Evolutionary conservation across 30 jellyfish, hydroid and myxozoan species (phyloP).

Genomic region (Chrysaora quinquecirrha): DNA sequence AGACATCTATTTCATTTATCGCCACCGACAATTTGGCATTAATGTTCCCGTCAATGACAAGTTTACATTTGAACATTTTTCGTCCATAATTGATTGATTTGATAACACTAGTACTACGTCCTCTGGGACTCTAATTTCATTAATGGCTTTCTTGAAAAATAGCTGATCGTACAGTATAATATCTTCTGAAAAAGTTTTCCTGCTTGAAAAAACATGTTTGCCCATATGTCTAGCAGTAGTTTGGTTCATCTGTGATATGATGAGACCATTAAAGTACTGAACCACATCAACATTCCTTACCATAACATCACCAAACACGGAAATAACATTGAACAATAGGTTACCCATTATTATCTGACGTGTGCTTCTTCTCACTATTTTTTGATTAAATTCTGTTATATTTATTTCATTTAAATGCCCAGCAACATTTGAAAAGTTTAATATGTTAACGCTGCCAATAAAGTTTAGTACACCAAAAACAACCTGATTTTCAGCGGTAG

Average conservation of each 20-base stretch:
- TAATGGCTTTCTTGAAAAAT: conserved; percentile 28
- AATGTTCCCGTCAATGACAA: conserved; percentile 60
- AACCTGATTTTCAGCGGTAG: conserved; percentile 60
- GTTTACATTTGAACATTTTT: conserved; percentile 35
- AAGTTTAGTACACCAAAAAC: conserved; percentile 50
- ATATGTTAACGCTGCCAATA: conserved; percentile 20
- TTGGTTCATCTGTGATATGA: conserved; percentile 40
- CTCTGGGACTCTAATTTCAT: conserved; percentile 57
- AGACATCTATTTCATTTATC: conserved; percentile 68
- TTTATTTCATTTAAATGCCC: conserved; percentile 49
- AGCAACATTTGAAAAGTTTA: background rate
- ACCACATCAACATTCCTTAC: conserved; percentile 23
- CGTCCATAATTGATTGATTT: conserved; percentile 55
- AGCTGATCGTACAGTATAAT: background rate
- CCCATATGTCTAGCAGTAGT: no score
- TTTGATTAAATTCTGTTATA: conserved; percentile 32
- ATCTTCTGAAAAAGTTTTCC: conserved; percentile 33
- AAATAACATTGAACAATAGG: conserved; percentile 25
- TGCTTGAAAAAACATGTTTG: no score
- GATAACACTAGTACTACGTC: conserved; percentile 41
- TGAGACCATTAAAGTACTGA: no score
- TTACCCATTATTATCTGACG: conserved; percentile 59
- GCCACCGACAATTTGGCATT: conserved; percentile 37
- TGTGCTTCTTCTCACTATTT: conserved; percentile 60
- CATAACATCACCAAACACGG: conserved; percentile 7